Evolutionary conservation across 2,113 vertebrate genomes (phyloP), one percentile per base, ranked within the genome.

Genomic region (Pelmatolapia mariae): DNA sequence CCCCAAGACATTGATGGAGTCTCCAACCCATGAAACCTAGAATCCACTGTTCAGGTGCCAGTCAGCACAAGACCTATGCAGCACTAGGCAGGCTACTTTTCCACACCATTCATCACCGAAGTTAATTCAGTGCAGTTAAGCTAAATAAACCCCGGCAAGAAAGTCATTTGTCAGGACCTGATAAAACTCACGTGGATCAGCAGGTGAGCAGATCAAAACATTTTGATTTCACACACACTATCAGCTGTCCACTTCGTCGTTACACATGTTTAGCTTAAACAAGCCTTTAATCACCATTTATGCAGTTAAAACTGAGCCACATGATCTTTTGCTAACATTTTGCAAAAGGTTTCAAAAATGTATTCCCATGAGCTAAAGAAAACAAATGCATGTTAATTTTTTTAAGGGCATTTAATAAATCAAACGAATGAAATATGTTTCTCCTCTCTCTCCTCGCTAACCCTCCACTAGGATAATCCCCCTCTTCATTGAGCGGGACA

Each of bases 401-500:
- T 85, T 68, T 10, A 36, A 50, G 43, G 13, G 26, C 13, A 13
- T 61, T 81, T 68, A 22, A 38, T 38, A 66, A 66, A 66, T 22
- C 19, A 5, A 66, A 38, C 0, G 1, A 66, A 1, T 66, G 33
- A 92, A 87, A 89, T 87, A 85, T 4, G 79, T 82, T 76, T 40
- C 80, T 59, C 61, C 79, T 83, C 2, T 76, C 66, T 66, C 63
- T 80, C 52, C 54, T 61, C 8, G 2, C 83, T 81, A 29, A 79
- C 52, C 87, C 91, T 88, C 79, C n/a, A 59, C 24, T 76, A 87
- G 54, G 61, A 91, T 93, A 92, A 94, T 92, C 92, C 85, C 87
- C 89, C 11, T 90, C 63, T 89, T 90, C 85, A 87, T 82, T 45
- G 93, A 94, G 93, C 89, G 92, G 95, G 96, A 96, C 95, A 95